phyloP scores from a whole-genome alignment of 2,888 invertebrate genomes.

The Drosophila yooni region DNA sequence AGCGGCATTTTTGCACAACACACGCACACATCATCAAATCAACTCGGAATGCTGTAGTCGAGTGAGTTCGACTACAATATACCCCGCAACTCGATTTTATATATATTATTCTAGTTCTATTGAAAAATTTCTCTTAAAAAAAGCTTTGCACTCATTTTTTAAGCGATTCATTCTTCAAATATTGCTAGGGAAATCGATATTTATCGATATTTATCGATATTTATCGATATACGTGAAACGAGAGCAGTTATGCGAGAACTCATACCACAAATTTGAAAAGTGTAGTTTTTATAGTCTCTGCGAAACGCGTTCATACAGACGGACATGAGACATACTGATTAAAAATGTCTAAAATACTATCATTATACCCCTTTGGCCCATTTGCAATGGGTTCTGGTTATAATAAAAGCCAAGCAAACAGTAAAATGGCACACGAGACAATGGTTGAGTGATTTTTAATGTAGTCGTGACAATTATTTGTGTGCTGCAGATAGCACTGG shows the following conservation, averaged over 20 bases:
- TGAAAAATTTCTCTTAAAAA: neutral
- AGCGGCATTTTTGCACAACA: constrained; percentile 43
- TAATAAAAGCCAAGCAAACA: constrained; percentile 25
- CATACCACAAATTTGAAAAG: neutral
- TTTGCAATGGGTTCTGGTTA: neutral
- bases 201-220: neutral
- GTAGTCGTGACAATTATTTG: constrained; percentile 77
- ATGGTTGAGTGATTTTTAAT: constrained; percentile 80
- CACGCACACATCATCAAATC: neutral
- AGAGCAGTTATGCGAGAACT: neutral
- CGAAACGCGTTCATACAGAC: neutral
- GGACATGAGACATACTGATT: neutral
- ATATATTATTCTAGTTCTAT: neutral
- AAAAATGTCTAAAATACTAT: neutral
- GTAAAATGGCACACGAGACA: constrained; percentile 73
- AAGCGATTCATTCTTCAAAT: neutral
- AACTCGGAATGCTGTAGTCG: neutral
- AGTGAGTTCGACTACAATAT: neutral
- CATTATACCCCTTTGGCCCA: neutral
- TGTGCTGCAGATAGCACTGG: constrained; percentile 46
- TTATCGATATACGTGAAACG: neutral
- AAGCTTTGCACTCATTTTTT: neutral
- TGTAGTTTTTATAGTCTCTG: neutral
- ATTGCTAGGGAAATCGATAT: neutral
- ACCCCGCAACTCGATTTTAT: neutral